These are phyloP conservation scores for Catamblyrhynchus diadema DNA, from an alignment of 2,797 vertebrate species.

Conservation along the genomic window DNA sequence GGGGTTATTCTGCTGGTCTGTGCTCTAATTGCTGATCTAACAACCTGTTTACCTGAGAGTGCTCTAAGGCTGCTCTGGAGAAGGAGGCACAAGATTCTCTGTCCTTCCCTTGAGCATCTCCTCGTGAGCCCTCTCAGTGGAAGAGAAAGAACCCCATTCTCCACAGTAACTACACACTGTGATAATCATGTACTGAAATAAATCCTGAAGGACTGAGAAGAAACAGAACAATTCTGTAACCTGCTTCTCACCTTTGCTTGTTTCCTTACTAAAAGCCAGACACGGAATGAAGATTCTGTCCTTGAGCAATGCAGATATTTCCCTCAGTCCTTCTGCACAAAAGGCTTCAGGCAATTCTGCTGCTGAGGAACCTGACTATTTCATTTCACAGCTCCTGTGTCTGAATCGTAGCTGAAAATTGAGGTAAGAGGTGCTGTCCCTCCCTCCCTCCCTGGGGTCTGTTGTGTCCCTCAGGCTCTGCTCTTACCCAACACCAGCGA, in stretches of 20 bases:
- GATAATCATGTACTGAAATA: background rate
- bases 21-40: background rate
- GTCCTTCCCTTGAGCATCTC: background rate
- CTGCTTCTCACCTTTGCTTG: background rate
- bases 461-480: fast-evolving
- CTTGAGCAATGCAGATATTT: background rate
- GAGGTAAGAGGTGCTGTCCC: background rate
- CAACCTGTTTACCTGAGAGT: background rate
- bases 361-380: background rate
- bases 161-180: background rate
- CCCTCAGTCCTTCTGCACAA: background rate
- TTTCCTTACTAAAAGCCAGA: background rate
- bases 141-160: background rate
- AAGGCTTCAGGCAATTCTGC: background rate
- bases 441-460: background rate
- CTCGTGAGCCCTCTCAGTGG: background rate
- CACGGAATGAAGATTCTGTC: background rate
- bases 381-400: background rate
- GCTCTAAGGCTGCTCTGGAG: background rate
- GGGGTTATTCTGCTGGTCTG: background rate
- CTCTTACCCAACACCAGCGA: background rate
- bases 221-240: background rate
- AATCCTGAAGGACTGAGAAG: background rate
- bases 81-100: background rate
- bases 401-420: background rate